Evolutionary conservation across 2,888 invertebrate species (phyloP).

Genomic region (Tribolium freemani): DNA sequence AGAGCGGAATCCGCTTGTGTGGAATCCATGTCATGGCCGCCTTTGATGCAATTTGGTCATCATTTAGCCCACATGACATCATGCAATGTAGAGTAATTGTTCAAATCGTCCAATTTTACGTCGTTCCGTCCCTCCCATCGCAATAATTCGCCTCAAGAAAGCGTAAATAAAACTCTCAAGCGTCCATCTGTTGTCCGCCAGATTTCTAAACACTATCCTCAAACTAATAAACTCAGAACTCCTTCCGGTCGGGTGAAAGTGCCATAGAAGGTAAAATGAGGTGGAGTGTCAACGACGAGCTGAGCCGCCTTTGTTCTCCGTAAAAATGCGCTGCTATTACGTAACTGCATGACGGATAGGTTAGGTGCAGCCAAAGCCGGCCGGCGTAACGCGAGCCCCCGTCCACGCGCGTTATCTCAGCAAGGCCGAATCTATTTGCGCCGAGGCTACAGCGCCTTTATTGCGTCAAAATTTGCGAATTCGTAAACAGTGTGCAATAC

Average conservation of each 20-base stretch:
- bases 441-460: conserved; percentile 29
- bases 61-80: background rate
- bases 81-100: background rate
- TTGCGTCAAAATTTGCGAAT: conserved; percentile 13
- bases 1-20: background rate
- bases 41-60: conserved; percentile 5
- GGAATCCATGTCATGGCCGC: conserved; percentile 8
- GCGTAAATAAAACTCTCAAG: conserved; percentile 25
- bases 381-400: conserved; percentile 41
- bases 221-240: background rate
- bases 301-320: background rate
- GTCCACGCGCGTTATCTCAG: conserved; percentile 2
- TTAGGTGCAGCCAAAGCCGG: conserved; percentile 52
- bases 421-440: conserved; percentile 48
- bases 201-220: conserved; percentile 17
- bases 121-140: background rate
- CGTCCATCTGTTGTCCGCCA: conserved; percentile 16
- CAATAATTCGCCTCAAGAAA: conserved; percentile 5
- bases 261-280: background rate
- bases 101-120: background rate
- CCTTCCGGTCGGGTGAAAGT: conserved; percentile 24
- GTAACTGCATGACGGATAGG: conserved; percentile 48
- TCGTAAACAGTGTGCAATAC: background rate
- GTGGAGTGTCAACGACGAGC: background rate
- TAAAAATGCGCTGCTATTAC: conserved; percentile 37